phyloP scores from a whole-genome alignment of 2,797 vertebrate genomes.

The Podarcis siculus region DNA sequence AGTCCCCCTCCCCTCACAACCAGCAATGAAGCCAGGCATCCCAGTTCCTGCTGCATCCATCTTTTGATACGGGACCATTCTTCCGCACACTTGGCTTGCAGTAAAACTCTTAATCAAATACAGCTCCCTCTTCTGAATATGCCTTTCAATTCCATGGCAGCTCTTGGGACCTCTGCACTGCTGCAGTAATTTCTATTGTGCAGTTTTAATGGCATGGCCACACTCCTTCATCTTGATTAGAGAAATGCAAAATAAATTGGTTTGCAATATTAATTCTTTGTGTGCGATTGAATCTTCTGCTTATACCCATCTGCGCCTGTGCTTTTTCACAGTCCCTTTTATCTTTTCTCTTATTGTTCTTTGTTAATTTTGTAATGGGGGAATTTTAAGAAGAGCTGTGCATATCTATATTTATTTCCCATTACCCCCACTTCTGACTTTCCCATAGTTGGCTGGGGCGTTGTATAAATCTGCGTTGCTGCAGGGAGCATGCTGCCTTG shows the following conservation, averaged over 20 bases:
- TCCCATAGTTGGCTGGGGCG: accelerated
- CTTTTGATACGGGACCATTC: accelerated
- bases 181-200: neutral
- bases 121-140: neutral
- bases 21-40: neutral
- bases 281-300: neutral
- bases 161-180: accelerated
- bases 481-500: neutral
- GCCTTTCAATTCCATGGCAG: neutral
- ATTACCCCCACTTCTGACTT: neutral
- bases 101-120: neutral
- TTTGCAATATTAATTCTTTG: neutral
- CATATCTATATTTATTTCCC: neutral
- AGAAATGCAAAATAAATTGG: neutral
- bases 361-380: neutral
- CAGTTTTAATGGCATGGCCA: neutral
- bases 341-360: accelerated
- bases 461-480: accelerated
- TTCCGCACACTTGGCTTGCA: accelerated
- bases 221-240: neutral
- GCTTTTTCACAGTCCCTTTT: constrained; percentile 17
- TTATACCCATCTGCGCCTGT: neutral
- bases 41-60: accelerated
- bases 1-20: neutral
- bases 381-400: neutral